Evolutionary conservation across 2,113 vertebrate species (phyloP), one percentile per base, ranked within the genome.

Genomic region (Rhinichthys klamathensis): DNA sequence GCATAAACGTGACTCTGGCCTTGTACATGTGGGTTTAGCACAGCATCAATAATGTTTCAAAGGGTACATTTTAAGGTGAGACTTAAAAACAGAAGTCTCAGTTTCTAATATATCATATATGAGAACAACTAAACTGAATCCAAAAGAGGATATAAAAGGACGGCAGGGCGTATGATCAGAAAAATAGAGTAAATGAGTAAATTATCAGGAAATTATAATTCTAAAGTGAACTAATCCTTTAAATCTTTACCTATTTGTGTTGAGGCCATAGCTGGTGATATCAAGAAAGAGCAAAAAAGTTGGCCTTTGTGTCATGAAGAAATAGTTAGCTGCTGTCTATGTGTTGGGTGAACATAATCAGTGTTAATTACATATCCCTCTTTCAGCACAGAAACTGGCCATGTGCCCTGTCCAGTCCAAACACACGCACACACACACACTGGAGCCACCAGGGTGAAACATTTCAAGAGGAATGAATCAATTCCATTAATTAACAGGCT

Each of bases 401-500:
- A 7, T 84, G 72, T 23, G n/a, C 73, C 69, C 73, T 32, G 25
- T 38, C 27, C 51, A 75, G 70, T 63, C 51, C 27, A 79, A 25
- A 79, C 61, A 69, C 74, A 84, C 51, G 27, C 76, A 58, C 75
- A 73, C 38, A 78, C 75, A 70, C 72, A 70, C 75, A 85, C 80
- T n/a, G 15, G 25, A 78, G 81, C 23, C 72, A 74, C 72, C 41
- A 74, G 72, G 41, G 41, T 16, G 72, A 74, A 49, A 74, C 41
- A 13, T 44, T 74, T 74, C n/a, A 46, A 25, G 41, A 74, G 12
- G 72, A 49, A 13, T 74, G 13, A 74, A 74, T 74, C 72, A 74
- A 74, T 74, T 49, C 72, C 2, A 74, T 74, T 46, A 74, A 74
- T 74, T 74, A 74, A 74, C n/a, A 27, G 72, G 72, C 41, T 0